Conservation (phyloP, 1,140 invertebrate species). For the Polypedilum pembai region DNA sequence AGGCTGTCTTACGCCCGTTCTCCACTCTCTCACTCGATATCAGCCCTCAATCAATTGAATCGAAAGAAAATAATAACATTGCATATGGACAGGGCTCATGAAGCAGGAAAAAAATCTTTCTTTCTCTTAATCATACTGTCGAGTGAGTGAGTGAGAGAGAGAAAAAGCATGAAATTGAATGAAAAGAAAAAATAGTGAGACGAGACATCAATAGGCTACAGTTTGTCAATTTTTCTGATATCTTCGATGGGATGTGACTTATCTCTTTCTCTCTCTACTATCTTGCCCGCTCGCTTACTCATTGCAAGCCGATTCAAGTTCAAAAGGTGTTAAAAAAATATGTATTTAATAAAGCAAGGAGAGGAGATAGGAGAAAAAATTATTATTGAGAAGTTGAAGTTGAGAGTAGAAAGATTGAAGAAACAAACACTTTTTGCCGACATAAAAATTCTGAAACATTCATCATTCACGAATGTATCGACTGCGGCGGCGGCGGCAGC, state of each 20-base stretch:
- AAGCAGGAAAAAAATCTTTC: not conserved
- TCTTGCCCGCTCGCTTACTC: not conserved
- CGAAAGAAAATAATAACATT: not conserved
- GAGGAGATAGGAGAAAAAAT: too few species aligned
- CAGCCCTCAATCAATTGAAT: constrained; percentile 11
- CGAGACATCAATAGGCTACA: not conserved
- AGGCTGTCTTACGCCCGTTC: constrained; percentile 9
- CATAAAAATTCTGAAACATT: constrained; percentile 4
- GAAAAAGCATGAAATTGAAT: constrained; percentile 2
- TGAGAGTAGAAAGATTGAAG: not conserved
- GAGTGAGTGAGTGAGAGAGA: too few species aligned
- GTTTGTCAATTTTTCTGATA: constrained; percentile 18
- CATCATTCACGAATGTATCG: not conserved
- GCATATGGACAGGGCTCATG: not conserved
- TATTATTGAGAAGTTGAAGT: not conserved
- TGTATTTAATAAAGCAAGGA: not conserved
- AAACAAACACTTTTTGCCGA: constrained; percentile 25
- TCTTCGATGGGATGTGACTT: constrained; percentile 26
- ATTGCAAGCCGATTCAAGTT: not conserved
- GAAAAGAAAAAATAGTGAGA: not conserved
- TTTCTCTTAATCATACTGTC: constrained; percentile 18
- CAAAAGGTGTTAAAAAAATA: constrained; percentile 27
- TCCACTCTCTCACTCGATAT: not conserved
- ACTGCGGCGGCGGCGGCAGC: not conserved
- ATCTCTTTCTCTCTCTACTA: not conserved